Conservation (phyloP, 2,797 vertebrate genomes). For the Chromobotia macracanthus region DNA sequence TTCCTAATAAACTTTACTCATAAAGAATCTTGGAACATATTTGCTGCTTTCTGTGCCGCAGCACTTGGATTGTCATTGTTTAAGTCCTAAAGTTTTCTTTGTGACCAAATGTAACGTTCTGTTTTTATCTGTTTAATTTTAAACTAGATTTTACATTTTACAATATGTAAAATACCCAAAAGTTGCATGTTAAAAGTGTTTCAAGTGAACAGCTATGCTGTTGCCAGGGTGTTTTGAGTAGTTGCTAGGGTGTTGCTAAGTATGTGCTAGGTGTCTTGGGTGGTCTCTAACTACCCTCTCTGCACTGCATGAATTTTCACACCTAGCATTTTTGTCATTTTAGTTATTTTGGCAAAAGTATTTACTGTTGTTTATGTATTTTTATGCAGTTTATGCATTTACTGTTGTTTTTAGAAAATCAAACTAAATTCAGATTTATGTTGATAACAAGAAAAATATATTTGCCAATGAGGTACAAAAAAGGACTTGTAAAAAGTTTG, state of each 20-base stretch:
- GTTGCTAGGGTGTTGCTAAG: neutral
- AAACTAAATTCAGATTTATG: no score
- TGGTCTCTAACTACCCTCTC: neutral
- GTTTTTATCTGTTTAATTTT: neutral
- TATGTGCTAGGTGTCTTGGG: neutral
- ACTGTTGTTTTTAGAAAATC: no score
- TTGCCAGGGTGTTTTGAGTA: neutral
- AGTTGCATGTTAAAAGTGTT: no score
- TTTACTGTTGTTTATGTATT: no score
- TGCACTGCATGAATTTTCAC: no score
- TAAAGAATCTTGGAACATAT: constrained; percentile 59
- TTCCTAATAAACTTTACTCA: constrained; percentile 62
- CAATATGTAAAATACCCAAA: no score
- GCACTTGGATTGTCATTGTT: constrained; percentile 45
- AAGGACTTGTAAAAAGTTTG: no score
- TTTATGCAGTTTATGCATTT: no score
- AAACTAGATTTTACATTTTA: neutral
- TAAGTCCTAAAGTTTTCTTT: constrained; percentile 3
- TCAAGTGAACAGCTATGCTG: neutral
- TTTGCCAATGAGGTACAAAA: no score
- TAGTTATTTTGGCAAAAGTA: no score
- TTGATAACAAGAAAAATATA: no score
- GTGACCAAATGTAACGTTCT: constrained; percentile 11
- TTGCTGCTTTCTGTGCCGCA: constrained; percentile 25
- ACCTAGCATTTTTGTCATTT: no score